Evolutionary conservation across 2,888 invertebrate species (phyloP).

Genomic region (Adela reaumurella): DNA sequence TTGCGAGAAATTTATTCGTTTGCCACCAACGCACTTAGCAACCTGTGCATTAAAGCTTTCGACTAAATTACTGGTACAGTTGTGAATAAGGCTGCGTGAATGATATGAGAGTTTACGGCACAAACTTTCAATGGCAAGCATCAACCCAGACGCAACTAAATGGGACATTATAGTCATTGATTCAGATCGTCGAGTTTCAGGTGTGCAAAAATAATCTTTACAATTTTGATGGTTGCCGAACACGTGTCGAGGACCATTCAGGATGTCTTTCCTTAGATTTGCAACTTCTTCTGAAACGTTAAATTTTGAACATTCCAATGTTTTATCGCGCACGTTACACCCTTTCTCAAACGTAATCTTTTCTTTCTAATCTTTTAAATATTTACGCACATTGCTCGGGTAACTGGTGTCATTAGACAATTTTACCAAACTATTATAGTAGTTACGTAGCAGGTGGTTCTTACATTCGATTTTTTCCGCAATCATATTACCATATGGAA

Average conservation of each 20-base stretch:
- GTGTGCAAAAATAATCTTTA: slow-evolving; percentile 1
- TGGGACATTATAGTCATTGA: slow-evolving; percentile 2
- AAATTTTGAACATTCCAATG: slow-evolving; percentile 4
- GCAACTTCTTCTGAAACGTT: slow-evolving; percentile 1
- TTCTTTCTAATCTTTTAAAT: slow-evolving; percentile 2
- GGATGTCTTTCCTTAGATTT: slow-evolving; percentile 3
- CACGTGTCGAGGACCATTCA: slow-evolving; percentile 5
- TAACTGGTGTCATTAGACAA: slow-evolving; percentile 4
- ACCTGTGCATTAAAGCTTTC: slow-evolving; percentile 2
- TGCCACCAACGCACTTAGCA: slow-evolving; percentile 1
- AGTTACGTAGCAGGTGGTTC: slow-evolving; percentile 4
- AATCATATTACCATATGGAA: slow-evolving; percentile 2
- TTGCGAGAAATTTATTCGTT: slow-evolving; percentile 2
- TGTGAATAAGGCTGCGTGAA: slow-evolving; percentile 3
- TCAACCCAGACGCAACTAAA: background rate
- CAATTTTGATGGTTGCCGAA: slow-evolving; percentile 4
- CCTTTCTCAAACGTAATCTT: slow-evolving; percentile 3
- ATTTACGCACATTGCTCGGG: background rate
- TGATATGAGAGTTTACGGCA: slow-evolving; percentile 2
- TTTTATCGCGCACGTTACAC: slow-evolving; percentile 3
- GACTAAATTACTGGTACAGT: slow-evolving; percentile 2
- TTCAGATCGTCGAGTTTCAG: background rate
- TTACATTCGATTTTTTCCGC: slow-evolving; percentile 5
- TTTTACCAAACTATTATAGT: slow-evolving; percentile 2
- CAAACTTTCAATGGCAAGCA: slow-evolving; percentile 3